Evolutionary conservation across 2,797 vertebrate genomes (phyloP).

Genomic region (Lacerta agilis): DNA sequence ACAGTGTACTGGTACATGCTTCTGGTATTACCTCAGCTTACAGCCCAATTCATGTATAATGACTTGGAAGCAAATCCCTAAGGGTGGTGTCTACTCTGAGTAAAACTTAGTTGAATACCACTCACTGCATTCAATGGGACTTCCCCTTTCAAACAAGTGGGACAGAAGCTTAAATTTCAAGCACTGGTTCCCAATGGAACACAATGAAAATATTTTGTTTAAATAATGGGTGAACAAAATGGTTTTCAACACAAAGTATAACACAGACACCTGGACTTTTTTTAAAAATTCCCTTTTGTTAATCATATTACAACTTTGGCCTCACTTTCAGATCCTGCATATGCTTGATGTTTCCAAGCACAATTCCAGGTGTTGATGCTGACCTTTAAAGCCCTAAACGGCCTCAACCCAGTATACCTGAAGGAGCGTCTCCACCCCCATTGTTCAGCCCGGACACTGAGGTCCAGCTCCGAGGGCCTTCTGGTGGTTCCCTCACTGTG

Average conservation of each 20-base stretch:
- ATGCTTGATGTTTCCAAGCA: background rate
- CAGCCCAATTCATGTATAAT: background rate
- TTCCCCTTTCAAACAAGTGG: background rate
- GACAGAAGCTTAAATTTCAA: background rate
- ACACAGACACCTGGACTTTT: background rate
- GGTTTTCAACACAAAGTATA: background rate
- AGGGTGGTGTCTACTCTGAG: too few relatives aligned
- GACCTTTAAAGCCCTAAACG: too few relatives aligned
- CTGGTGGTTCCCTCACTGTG: too few relatives aligned
- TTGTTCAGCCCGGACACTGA: too few relatives aligned
- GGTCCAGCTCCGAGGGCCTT: too few relatives aligned
- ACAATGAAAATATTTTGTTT: constrained; percentile 9
- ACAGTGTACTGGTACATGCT: constrained; percentile 13
- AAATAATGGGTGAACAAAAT: constrained; percentile 47
- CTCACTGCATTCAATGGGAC: background rate
- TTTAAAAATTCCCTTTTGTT: background rate
- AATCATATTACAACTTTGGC: background rate
- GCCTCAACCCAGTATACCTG: too few relatives aligned
- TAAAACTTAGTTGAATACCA: too few relatives aligned
- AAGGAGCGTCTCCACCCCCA: too few relatives aligned
- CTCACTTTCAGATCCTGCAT: background rate
- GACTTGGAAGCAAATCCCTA: background rate
- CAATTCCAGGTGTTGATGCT: too few relatives aligned
- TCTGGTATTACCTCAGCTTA: constrained; percentile 37
- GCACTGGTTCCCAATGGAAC: background rate